Base-by-base conservation (phyloP, 2,888 invertebrate species). In the Drosophila fungiperda region DNA sequence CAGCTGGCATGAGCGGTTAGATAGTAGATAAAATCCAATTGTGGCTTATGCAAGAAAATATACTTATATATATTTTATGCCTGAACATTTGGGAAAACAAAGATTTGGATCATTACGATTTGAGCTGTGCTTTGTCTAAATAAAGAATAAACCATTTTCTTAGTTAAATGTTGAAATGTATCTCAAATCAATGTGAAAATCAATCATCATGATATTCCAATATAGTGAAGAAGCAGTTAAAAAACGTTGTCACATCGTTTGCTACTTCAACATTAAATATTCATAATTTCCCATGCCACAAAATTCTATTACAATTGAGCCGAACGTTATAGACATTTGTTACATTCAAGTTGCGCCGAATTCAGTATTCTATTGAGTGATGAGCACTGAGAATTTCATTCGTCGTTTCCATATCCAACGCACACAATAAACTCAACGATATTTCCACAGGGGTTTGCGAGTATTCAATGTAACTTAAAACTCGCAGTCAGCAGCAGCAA, bases 391-490 rank as follows among this genome's bases (percentile, higher is more conserved):
- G 50, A 48, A 36, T 61, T 55, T 57, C 52, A 36, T 58, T 50
- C 29, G n/a, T 36, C 42, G 54, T 33, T 49, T 55, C 20, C 33
- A 59, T 38, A 59, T 33, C 35, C 38, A 49, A 54, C 36, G n/a
- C 52, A 58, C 60, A 68, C 68, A 61, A 61, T 57, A 66, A 57
- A 58, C 76, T 53, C 40, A 60, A 67, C 67, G 57, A 63, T 62
- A 68, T 64, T 68, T 62, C 58, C 64, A 40, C 50, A 68, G 65
- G 61, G 66, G 48, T 15, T 38, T 50, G 50, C 35, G 52, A 42
- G 32, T 50, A 36, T 52, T 57, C 48, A 38, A 60, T 40, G 74
- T 62, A 64, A 61, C 57, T 58, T 54, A 60, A 79, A 59, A 69
- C 58, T 54, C 23, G 23, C 54, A 36, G 29, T 6, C 64, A 45